These are phyloP conservation scores for Aramus guarauna DNA, from an alignment of 2,113 vertebrate genomes.

Conservation along the genomic window DNA sequence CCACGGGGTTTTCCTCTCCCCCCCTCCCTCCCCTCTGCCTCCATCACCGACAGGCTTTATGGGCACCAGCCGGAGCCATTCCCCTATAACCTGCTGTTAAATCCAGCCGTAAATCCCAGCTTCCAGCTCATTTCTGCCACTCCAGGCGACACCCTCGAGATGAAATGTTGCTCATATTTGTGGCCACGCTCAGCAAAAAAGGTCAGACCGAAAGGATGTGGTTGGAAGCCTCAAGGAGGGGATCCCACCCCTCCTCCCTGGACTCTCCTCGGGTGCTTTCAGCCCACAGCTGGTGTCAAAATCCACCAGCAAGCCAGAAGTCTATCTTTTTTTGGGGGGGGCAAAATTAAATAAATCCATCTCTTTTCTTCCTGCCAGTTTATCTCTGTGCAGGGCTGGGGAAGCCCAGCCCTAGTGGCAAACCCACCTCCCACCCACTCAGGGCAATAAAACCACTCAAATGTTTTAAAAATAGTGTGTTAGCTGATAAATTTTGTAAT, in stretches of 20 bases:
- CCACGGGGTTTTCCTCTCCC: fast-evolving
- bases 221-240: neutral
- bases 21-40: neutral
- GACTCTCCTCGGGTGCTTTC: neutral
- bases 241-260: neutral
- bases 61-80: neutral
- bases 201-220: neutral
- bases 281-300: neutral
- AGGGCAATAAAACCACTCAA: neutral
- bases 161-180: neutral
- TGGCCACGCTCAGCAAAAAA: neutral
- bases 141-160: neutral
- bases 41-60: fast-evolving
- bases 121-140: neutral
- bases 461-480: fast-evolving
- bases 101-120: neutral
- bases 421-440: neutral
- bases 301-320: neutral
- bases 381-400: fast-evolving
- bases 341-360: neutral
- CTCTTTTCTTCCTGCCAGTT: neutral
- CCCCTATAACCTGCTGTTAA: neutral
- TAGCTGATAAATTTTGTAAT: neutral
- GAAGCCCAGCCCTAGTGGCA: neutral
- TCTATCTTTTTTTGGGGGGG: neutral